phyloP scores from a whole-genome alignment of 2,888 invertebrate species.

The Aphidius colemani region DNA sequence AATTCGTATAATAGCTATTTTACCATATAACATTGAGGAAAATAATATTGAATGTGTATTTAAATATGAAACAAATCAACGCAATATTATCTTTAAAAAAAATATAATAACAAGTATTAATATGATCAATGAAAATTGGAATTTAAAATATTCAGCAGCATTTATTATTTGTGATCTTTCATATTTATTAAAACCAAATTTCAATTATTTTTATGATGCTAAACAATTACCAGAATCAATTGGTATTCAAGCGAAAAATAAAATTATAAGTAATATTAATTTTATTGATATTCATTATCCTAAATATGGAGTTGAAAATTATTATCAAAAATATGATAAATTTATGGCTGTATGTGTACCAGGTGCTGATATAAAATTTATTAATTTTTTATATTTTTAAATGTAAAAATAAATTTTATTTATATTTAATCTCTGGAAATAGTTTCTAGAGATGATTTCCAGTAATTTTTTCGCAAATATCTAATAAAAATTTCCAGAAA shows the following conservation, averaged over 20 bases:
- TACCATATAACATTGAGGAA: conserved; percentile 29
- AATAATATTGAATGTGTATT: conserved; percentile 31
- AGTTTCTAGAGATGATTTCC: no score
- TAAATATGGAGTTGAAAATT: conserved; percentile 24
- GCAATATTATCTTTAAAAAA: not conserved
- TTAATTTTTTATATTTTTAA: not conserved
- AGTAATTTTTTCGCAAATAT: no score
- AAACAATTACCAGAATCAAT: conserved; percentile 33
- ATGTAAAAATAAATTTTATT: not conserved
- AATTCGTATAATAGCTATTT: conserved; percentile 37
- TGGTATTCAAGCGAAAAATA: conserved; percentile 21
- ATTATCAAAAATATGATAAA: conserved; percentile 11
- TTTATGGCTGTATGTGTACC: conserved; percentile 39
- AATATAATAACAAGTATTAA: conserved; percentile 30
- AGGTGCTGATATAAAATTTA: conserved; percentile 22
- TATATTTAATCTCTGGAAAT: no score
- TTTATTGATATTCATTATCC: conserved; percentile 37
- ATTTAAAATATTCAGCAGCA: conserved; percentile 59
- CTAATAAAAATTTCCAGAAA: no score
- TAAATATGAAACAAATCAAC: conserved; percentile 36
- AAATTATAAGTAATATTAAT: not conserved
- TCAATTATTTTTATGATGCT: conserved; percentile 18
- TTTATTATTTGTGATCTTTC: conserved; percentile 56
- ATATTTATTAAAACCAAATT: conserved; percentile 30
- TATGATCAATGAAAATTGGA: conserved; percentile 60